Evolutionary conservation across 2,113 vertebrate species (phyloP), one percentile per base, ranked within the genome.

Genomic region (Prietella phreatophila): DNA sequence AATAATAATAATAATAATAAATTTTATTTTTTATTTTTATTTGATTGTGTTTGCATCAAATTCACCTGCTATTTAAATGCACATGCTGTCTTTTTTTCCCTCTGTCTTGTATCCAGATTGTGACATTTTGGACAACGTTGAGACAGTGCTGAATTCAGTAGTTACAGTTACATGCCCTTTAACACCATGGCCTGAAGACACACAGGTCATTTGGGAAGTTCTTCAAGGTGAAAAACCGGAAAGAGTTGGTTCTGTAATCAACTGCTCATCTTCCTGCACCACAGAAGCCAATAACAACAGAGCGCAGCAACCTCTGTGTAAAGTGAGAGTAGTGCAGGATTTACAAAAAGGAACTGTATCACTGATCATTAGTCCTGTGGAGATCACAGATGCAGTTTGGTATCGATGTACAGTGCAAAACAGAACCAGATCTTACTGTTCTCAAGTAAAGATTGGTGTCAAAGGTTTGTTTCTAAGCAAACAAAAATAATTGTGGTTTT

Each of bases 301-400:
- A 87, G 36, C 22, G 15, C 15, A 83, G 42, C 14, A 7, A 53
- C 55, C 4, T 33, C 55, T 25, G 4, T 87, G 86, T 75, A 42
- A 61, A 87, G 0, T 75, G 17, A 87, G 39, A 75, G 11, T 22
- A 82, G 50, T 73, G 15, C 10, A 47, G 27, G n/a, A 75, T 75
- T 39, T 42, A 7, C 30, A 30, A 61, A 82, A n/a, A 50, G 36
- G 67, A 50, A 61, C 11, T 60, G 36, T 9, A 61, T 87, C 80
- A 75, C 80, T 87, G 36, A 87, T 60, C 13, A 87, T 87, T 53
- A 82, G 86, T 30, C 80, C 80, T 61, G 86, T 87, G 36, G 19
- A 22, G 19, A 65, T 4, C 2, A 30, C 36, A 33, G 86, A 87
- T 75, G 65, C 25, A 15, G 25, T 25, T 73, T 87, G 86, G 86